Base-by-base conservation (phyloP, 1,140 invertebrate genomes). In the Matsumurasca onukii region DNA sequence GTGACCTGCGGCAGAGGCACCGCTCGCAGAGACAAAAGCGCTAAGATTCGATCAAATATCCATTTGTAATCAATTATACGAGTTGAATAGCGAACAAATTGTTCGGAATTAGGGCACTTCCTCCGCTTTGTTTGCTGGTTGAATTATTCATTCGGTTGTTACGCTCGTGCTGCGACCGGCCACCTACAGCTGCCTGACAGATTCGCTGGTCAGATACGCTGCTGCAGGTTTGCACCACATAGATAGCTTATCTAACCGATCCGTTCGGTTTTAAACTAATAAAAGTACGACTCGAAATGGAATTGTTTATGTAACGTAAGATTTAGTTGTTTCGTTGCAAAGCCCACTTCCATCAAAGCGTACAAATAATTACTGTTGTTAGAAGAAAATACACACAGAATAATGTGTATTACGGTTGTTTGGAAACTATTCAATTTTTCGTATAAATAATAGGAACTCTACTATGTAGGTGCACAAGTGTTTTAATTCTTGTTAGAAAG, bases 51-150 rank as follows among this genome's bases (percentile, higher is more conserved):
- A 27, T 59, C 55, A 27, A 59, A 59, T 59, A 59, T 29, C 55
- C 55, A 59, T 59, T 59, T 59, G 55, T 59, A 59, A 59, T 59
- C 55, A 29, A 59, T 59, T 59, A 59, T 59, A 59, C 25, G 25
- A 59, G 55, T 25, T 27, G 55, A 59, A 59, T 59, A 27, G 55
- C 5, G 55, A 59, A 59, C 55, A 59, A 59, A 59, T 59, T 59
- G 55, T 59, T 27, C 24, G n/a, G 55, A 59, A 59, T 29, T 27
- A n/a, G 55, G 25, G 22, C 55, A 59, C 24, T 27, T 59, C 55
- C 55, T 9, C 55, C 15, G 15, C 24, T 59, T 59, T 25, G 22
- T 29, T 59, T 27, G 15, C 3, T 24, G 5, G 25, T 25, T 59
- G 22, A 59, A 59, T 59, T 3, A 59, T 29, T 59, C 55, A 52